Evolutionary conservation across 2,888 invertebrate species (phyloP), one percentile per base, ranked within the genome.

Genomic region (Mythimna loreyi): DNA sequence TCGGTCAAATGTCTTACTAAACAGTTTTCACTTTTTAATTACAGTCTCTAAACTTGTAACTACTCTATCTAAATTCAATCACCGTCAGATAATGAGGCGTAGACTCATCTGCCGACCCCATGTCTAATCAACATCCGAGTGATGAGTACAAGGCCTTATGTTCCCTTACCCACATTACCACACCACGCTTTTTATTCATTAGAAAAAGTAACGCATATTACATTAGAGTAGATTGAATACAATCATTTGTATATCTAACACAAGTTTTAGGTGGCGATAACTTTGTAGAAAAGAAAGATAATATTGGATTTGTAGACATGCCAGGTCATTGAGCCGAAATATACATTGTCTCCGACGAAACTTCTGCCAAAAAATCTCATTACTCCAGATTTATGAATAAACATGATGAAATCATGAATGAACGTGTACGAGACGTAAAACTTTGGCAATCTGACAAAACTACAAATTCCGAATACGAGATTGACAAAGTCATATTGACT

Each of bases 61-160:
- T 87, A 86, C 87, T 86, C 91, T 92, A 84, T 85, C 77, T 80
- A 86, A 88, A 89, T 90, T 90, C 91, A 91, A 91, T 91, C 90
- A 88, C 76, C 86, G 83, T 82, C 73, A 88, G 90, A 92, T 92
- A 90, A 89, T 89, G 81, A 81, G 78, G 84, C 81, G 85, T 83
- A 81, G 87, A 81, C 72, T 73, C 80, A 90, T 92, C 91, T 91
- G 91, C 89, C 85, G 84, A 76, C 78, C 82, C 78, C 82, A 77
- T 85, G 86, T 87, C 87, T 89, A 90, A 91, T 89, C 85, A 86
- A 88, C 81, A 84, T 82, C 81, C 78, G 75, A 78, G 71, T 74
- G 83, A 74, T 77, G 84, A 76, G 73, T 72, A 69, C 77, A 56
- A 63, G 75, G 75, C 67, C 72, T 65, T 72, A 70, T 81, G 72